Conservation (phyloP, 2,113 vertebrate genomes). For the Planiliza haematocheilus region DNA sequence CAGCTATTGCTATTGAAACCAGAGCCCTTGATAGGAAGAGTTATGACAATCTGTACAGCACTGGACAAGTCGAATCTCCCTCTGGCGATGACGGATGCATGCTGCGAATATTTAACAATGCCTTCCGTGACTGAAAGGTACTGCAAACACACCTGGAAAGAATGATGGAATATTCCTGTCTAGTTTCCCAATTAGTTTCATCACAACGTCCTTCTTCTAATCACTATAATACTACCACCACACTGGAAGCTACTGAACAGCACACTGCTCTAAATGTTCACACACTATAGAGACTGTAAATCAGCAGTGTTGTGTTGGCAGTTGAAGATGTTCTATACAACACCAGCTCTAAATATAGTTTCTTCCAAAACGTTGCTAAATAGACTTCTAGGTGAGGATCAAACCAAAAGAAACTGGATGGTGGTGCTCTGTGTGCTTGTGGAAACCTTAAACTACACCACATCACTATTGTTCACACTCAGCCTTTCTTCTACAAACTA, state of each 20-base stretch:
- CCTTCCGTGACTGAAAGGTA: neutral
- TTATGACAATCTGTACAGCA: slow-evolving; percentile 3
- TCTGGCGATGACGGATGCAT: slow-evolving; percentile 14
- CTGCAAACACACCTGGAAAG: neutral
- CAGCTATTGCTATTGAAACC: slow-evolving; percentile 40
- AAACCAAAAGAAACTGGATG: neutral
- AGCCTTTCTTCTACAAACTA: slow-evolving; percentile 2
- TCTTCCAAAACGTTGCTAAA: too few species aligned
- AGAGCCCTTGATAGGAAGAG: slow-evolving; percentile 60
- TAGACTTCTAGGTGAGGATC: too few species aligned
- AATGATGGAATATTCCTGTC: neutral
- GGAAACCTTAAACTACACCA: slow-evolving; percentile 24
- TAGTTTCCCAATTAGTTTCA: slow-evolving; percentile 5
- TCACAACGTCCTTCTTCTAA: slow-evolving; percentile 18
- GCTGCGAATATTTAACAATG: neutral
- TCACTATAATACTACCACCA: slow-evolving; percentile 12
- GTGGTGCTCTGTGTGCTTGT: slow-evolving; percentile 32
- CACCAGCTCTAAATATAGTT: slow-evolving; percentile 2
- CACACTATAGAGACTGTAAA: slow-evolving; percentile 14
- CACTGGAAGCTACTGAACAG: slow-evolving; percentile 14
- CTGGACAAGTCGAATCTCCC: slow-evolving; percentile 7
- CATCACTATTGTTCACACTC: neutral
- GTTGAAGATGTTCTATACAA: neutral
- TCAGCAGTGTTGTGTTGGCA: slow-evolving; percentile 3
- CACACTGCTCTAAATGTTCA: slow-evolving; percentile 14